These are phyloP conservation scores for Chromis chromis DNA, from an alignment of 2,797 vertebrate species.

Conservation along the genomic window DNA sequence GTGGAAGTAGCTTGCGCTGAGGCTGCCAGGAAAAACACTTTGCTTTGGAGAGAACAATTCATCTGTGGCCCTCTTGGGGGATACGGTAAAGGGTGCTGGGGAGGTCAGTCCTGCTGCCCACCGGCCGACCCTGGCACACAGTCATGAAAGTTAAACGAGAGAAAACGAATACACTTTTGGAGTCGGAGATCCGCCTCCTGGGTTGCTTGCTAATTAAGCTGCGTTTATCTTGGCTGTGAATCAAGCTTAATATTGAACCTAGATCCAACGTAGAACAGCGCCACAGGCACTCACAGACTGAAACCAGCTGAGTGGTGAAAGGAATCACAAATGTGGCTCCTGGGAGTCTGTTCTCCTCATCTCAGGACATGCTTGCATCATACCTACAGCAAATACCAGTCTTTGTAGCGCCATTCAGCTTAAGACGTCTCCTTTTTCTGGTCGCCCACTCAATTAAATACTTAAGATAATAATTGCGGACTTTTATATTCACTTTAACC, in stretches of 20 bases:
- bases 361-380: constrained; percentile 28
- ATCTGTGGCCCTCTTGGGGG: constrained; percentile 64
- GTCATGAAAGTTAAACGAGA: constrained; percentile 58
- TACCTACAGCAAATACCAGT: not conserved
- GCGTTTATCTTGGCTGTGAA: constrained; percentile 74
- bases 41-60: constrained; percentile 70
- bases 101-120: constrained; percentile 69
- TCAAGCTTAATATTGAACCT: constrained; percentile 79
- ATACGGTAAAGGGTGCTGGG: constrained; percentile 58
- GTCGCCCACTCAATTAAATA: not conserved
- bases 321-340: constrained; percentile 63
- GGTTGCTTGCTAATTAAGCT: constrained; percentile 76
- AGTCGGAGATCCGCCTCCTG: constrained; percentile 64
- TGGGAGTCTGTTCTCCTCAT: constrained; percentile 53
- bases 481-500: not conserved
- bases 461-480: not conserved
- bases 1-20: constrained; percentile 24
- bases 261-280: constrained; percentile 62
- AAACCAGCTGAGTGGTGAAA: constrained; percentile 56
- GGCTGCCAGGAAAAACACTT: constrained; percentile 80
- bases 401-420: not conserved
- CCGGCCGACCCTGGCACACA: constrained; percentile 63
- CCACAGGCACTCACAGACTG: constrained; percentile 44
- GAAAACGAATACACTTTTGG: constrained; percentile 64
- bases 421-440: not conserved